phyloP scores from a whole-genome alignment of 2,797 vertebrate genomes.

The Varecia variegata region DNA sequence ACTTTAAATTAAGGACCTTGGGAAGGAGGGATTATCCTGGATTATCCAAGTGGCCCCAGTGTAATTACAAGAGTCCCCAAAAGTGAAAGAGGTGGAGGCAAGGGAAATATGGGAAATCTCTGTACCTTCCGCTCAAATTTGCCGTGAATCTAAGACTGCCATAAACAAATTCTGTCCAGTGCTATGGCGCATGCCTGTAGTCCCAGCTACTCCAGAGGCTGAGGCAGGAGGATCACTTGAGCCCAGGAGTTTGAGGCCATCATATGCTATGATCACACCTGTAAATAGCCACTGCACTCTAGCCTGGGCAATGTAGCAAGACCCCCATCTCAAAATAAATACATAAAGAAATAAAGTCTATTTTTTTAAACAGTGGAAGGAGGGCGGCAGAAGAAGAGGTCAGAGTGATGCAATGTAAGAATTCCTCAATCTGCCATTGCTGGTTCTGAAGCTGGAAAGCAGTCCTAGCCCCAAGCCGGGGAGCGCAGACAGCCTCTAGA shows the following conservation, averaged over 20 bases:
- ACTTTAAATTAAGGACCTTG: neutral
- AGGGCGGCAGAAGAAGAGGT: neutral
- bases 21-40: neutral
- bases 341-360: neutral
- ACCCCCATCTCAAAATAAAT: neutral
- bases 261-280: neutral
- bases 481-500: neutral
- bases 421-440: neutral
- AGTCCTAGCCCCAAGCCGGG: neutral
- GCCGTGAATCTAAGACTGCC: neutral
- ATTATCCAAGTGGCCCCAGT: neutral
- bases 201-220: neutral
- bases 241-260: neutral
- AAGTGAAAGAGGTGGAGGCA: neutral
- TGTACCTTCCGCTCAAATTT: neutral
- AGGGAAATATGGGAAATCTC: neutral
- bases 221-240: neutral
- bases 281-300: neutral
- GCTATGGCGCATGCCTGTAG: neutral
- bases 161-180: neutral
- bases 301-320: neutral
- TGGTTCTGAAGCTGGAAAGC: neutral
- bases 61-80: neutral
- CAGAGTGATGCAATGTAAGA: neutral
- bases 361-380: neutral